phyloP scores from a whole-genome alignment of 2,888 invertebrate species.

The Melipona bicolor region DNA sequence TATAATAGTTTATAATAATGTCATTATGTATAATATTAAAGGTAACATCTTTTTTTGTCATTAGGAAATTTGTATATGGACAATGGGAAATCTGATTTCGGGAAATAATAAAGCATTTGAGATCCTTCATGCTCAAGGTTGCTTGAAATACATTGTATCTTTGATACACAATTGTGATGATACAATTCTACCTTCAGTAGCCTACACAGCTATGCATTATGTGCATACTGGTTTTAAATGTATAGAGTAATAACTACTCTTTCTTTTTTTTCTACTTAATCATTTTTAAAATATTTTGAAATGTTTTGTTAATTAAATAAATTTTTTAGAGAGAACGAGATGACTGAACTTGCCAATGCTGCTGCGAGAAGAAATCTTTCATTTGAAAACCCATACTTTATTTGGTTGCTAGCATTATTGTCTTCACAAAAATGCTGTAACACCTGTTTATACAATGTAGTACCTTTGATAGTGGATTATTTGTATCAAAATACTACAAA shows the following conservation, averaged over 20 bases:
- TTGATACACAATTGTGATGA: constrained; percentile 71
- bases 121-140: constrained; percentile 79
- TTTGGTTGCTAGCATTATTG: constrained; percentile 79
- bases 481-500: constrained; percentile 57
- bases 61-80: constrained; percentile 81
- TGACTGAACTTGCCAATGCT: constrained; percentile 67
- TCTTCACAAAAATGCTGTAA: constrained; percentile 74
- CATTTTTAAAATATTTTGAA: not conserved
- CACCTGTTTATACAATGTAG: constrained; percentile 49
- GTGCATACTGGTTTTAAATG: constrained; percentile 69
- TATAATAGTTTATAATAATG: not conserved
- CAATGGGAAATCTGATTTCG: constrained; percentile 81
- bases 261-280: not conserved
- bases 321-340: constrained; percentile 73
- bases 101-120: constrained; percentile 76
- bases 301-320: constrained; percentile 5
- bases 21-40: not conserved
- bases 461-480: constrained; percentile 63
- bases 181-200: constrained; percentile 72
- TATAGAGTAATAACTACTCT: constrained; percentile 72
- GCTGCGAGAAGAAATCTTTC: constrained; percentile 54
- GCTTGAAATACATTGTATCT: constrained; percentile 73
- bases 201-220: constrained; percentile 78
- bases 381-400: constrained; percentile 64
- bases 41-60: constrained; percentile 18